These are phyloP conservation scores for Drosophila anceps DNA, from an alignment of 2,888 invertebrate genomes.

Conservation along the genomic window DNA sequence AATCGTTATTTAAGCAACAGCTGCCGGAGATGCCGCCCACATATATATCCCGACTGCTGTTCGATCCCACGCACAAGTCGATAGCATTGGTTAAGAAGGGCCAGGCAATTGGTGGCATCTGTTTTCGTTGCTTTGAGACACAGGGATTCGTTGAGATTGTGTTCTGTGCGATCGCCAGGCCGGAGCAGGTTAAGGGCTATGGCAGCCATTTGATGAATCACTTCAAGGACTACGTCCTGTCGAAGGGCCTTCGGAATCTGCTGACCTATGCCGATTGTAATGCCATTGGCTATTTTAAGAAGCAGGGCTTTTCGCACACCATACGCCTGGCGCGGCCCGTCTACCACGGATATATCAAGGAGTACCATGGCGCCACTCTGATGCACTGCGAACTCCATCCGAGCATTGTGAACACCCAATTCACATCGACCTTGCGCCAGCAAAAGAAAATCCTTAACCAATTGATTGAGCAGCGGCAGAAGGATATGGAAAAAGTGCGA, in stretches of 20 bases:
- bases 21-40: slow-evolving; percentile 98
- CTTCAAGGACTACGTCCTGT: slow-evolving; percentile 97
- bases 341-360: slow-evolving; percentile 97
- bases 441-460: slow-evolving; percentile 93
- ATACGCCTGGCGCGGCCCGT: slow-evolving; percentile 92
- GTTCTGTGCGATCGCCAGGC: slow-evolving; percentile 97
- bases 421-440: slow-evolving; percentile 90
- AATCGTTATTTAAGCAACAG: slow-evolving; percentile 97
- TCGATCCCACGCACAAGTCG: slow-evolving; percentile 97
- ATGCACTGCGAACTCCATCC: slow-evolving; percentile 99
- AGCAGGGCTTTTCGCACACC: slow-evolving; percentile 98
- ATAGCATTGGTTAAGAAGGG: slow-evolving; percentile 93
- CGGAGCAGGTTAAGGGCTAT: slow-evolving; percentile 98
- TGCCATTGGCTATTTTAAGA: slow-evolving; percentile 97
- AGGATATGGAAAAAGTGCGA: slow-evolving; percentile 92
- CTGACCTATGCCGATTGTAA: slow-evolving; percentile 98
- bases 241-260: slow-evolving; percentile 95
- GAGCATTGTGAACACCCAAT: slow-evolving; percentile 96
- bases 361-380: slow-evolving; percentile 98
- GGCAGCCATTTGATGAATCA: slow-evolving; percentile 99
- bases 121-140: slow-evolving; percentile 96
- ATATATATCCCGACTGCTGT: slow-evolving; percentile 96
- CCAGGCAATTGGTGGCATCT: slow-evolving; percentile 98
- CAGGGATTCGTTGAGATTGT: slow-evolving; percentile 99
- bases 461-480: slow-evolving; percentile 93